A percentile compares a stretch with the other conserved stretches of the same genome.
Conservation (phyloP, 2,797 vertebrate species). For the Clarias pachynema region DNA sequence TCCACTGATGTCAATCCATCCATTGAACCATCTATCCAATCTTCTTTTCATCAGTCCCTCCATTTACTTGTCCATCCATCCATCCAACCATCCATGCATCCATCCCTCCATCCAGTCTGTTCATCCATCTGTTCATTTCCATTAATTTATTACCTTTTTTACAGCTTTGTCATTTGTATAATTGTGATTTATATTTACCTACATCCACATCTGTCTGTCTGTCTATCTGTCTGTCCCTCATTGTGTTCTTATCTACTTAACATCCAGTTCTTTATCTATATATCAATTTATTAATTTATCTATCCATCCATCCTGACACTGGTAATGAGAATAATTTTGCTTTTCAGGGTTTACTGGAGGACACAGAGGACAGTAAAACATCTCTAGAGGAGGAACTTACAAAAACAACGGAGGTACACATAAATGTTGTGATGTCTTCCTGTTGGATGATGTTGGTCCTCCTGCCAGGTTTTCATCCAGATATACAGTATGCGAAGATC, state of each 20-base stretch:
- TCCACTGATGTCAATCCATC: no score
- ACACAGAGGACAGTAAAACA: constrained; percentile 84
- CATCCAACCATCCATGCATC: background rate
- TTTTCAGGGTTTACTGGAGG: constrained; percentile 79
- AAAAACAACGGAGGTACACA: constrained; percentile 81
- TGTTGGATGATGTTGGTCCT: background rate
- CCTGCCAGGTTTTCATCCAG: background rate
- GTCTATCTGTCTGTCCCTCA: background rate
- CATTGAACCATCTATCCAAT: background rate
- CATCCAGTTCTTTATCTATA: background rate
- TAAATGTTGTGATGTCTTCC: background rate
- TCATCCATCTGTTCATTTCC: no score
- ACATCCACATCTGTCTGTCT: background rate
- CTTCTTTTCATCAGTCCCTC: background rate
- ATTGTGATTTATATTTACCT: background rate
- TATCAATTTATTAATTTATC: background rate
- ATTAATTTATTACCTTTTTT: background rate
- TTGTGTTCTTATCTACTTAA: background rate
- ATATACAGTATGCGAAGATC: background rate
- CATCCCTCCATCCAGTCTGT: background rate
- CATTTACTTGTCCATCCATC: background rate
- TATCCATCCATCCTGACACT: background rate
- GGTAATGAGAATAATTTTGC: background rate
- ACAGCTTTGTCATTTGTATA: background rate
- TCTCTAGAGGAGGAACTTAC: constrained; percentile 84